Conservation (phyloP, 2,797 vertebrate species). For the Sebastes diploproa region DNA sequence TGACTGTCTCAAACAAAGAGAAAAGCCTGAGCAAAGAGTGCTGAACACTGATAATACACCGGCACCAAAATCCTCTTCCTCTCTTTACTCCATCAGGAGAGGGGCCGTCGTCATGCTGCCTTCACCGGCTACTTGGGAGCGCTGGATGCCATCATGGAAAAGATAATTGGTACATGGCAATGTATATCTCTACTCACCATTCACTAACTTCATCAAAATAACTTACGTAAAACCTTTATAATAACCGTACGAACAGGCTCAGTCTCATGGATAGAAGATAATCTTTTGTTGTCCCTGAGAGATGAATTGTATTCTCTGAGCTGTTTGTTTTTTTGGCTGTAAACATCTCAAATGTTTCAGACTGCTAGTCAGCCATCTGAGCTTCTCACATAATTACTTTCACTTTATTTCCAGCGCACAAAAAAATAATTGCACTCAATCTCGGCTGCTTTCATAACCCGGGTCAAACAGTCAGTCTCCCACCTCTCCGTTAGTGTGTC, state of each 20-base stretch:
- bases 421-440: conserved; percentile 14
- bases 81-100: conserved; percentile 24
- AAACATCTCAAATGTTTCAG: conserved; percentile 8
- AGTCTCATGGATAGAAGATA: neutral
- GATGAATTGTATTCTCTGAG: neutral
- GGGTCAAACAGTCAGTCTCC: conserved; percentile 46
- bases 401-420: conserved; percentile 2
- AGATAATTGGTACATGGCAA: neutral
- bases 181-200: neutral
- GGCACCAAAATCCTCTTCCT: conserved; percentile 38
- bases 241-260: neutral
- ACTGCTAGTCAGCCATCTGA: neutral
- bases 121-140: conserved; percentile 20
- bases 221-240: neutral
- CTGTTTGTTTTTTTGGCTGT: neutral
- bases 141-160: conserved; percentile 18
- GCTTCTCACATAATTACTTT: neutral
- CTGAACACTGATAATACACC: conserved; percentile 38
- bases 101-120: conserved; percentile 25
- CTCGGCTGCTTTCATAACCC: conserved; percentile 6
- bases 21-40: conserved; percentile 47
- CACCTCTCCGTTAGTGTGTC: conserved; percentile 63
- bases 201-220: neutral
- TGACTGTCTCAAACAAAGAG: conserved; percentile 49
- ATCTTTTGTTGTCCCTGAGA: neutral